Percentiles rank a stretch among this genome's conserved stretches.
These are phyloP conservation scores for Imbricaverruca yamaguchii DNA, from an alignment of 2,888 invertebrate species.

Conservation along the genomic window DNA sequence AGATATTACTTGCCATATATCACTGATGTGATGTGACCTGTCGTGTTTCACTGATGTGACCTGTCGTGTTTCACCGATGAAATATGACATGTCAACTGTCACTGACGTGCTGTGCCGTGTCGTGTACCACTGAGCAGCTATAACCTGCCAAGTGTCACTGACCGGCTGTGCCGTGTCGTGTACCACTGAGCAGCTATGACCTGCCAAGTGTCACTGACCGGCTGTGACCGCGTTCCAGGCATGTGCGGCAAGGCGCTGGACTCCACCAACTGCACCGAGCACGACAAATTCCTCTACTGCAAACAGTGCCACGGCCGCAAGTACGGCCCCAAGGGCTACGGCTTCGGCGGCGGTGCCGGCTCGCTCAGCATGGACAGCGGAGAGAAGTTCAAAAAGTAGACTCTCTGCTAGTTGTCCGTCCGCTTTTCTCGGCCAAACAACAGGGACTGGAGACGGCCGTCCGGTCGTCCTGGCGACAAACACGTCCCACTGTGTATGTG, in stretches of 20 bases:
- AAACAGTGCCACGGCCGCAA: constrained; percentile 95
- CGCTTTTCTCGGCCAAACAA: too few relatives aligned
- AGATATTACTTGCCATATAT: too few relatives aligned
- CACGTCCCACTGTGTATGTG: constrained; percentile 74
- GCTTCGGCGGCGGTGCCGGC: constrained; percentile 96
- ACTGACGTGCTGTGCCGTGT: too few relatives aligned
- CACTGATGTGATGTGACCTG: background rate
- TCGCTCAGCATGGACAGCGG: constrained; percentile 94
- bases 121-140: too few relatives aligned
- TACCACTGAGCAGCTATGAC: too few relatives aligned
- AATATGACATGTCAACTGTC: too few relatives aligned
- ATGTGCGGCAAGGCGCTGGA: constrained; percentile 96
- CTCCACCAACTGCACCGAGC: constrained; percentile 96
- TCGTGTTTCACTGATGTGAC: too few relatives aligned
- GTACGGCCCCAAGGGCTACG: constrained; percentile 93
- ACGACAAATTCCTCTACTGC: constrained; percentile 94
- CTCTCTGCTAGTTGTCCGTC: too few relatives aligned
- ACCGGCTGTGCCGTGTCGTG: background rate
- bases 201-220: too few relatives aligned
- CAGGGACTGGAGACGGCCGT: background rate
- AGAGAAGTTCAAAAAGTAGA: constrained; percentile 56
- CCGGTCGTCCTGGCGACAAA: constrained; percentile 53
- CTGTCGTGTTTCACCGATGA: too few relatives aligned
- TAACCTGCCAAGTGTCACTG: too few relatives aligned
- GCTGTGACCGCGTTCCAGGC: constrained; percentile 49